Base-by-base conservation (phyloP, 1,140 invertebrate genomes). In the Drosophila varians region DNA sequence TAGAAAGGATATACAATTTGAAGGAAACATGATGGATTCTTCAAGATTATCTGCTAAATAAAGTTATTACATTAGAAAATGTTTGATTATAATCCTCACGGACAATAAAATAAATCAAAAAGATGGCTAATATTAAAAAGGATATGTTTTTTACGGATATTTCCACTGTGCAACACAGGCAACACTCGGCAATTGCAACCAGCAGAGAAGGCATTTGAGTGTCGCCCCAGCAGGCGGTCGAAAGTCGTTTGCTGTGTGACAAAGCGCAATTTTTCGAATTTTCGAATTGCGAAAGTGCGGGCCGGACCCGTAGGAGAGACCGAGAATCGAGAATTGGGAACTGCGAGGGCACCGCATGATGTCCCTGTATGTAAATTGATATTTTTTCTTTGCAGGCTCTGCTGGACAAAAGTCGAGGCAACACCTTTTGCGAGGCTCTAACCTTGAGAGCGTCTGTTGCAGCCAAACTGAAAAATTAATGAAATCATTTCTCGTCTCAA, bases 331-430 rank as follows among this genome's bases (percentile, higher is more conserved):
- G 40, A 52, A 70, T 58, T 40, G 55, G 14, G 58, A 19, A 42
- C 54, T 25, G 31, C 1, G 23, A 40, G 34, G 31, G 42, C 80
- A 52, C 80, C 61, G 62, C 80, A 86, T 86, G 80, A 48, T 86
- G 80, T 80, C 80, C 71, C 34, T 49, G 64, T 82, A 86, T 87
- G 80, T 86, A 86, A 86, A 86, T 87, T 87, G 80, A 86, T 86
- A 77, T 86, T 80, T 57, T 86, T 69, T 73, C 16, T 19, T 12
- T 38, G 2, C 55, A 21, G 28, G 51, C 47, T 65, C 45, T 23
- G 23, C 38, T 45, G 57, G 51, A 18, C 45, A 9, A 46, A 31
- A 14, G 53, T 28, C 25, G 42, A 40, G 48, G 40, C 70, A 74
- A 69, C 76, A 76, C 82, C 80, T 79, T 78, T 77, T 23, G 54